Percentiles rank a stretch among this genome's conserved stretches.
Evolutionary conservation across 30 jellyfish, hydroid and myxozoan species (phyloP).

Genomic region (Calvadosia cruxmelitensis): DNA sequence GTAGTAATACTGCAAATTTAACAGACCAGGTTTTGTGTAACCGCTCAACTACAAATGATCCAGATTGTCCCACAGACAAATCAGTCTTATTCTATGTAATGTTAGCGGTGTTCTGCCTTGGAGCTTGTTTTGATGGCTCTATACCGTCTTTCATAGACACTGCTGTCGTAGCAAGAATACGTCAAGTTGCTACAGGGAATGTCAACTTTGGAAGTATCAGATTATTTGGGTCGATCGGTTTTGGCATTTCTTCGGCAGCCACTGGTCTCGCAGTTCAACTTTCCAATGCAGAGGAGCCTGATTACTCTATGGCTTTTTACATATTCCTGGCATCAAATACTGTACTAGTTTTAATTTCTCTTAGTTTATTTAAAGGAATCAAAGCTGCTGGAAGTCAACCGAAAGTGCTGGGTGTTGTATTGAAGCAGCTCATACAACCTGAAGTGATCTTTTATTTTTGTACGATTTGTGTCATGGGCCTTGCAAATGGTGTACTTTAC

Average conservation of each 20-base stretch:
- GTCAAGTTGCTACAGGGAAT: conserved; percentile 11
- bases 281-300: conserved; percentile 20
- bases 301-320: conserved; percentile 30
- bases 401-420: neutral
- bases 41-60: neutral
- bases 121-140: conserved; percentile 52
- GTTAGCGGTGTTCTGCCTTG: neutral
- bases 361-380: neutral
- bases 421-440: conserved; percentile 18
- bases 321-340: conserved; percentile 31
- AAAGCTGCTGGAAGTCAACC: neutral
- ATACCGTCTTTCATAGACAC: conserved; percentile 46
- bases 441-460: conserved; percentile 31
- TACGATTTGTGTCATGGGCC: conserved; percentile 44
- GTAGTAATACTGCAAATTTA: neutral
- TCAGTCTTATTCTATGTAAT: neutral
- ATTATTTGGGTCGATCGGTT: conserved; percentile 74
- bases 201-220: conserved; percentile 51
- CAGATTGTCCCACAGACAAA: neutral
- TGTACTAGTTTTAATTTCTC: neutral
- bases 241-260: conserved; percentile 47
- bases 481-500: conserved; percentile 38
- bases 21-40: neutral
- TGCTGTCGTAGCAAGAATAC: conserved; percentile 15
- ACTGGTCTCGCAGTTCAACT: conserved; percentile 45